Percentiles rank a stretch among this genome's conserved stretches.
Conservation (phyloP, 2,113 vertebrate genomes). For the Melanerpes aurifrons region DNA sequence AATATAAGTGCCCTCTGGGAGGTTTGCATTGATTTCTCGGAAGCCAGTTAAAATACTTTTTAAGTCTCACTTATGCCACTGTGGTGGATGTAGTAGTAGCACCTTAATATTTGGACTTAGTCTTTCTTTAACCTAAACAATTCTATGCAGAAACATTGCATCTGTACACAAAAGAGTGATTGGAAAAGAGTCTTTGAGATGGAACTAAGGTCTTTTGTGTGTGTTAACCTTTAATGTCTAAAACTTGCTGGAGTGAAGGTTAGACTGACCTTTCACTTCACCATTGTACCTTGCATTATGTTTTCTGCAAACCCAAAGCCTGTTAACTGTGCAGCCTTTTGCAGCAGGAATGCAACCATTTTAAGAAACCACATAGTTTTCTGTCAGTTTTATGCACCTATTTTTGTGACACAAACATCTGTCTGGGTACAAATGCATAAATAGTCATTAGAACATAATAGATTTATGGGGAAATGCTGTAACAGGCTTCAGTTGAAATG, state of each 20-base stretch:
- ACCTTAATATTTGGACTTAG: accelerated
- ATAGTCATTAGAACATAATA: not conserved
- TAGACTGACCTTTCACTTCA: constrained; percentile 26
- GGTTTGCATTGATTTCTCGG: not conserved
- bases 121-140: not conserved
- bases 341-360: not conserved
- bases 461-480: not conserved
- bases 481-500: not conserved
- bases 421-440: not conserved
- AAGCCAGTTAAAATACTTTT: not conserved
- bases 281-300: not conserved
- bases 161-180: not conserved
- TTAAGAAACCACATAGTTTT: not conserved
- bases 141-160: not conserved
- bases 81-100: accelerated
- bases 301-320: not conserved
- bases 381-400: not conserved
- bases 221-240: constrained; percentile 21
- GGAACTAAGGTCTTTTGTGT: not conserved
- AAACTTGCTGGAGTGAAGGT: constrained; percentile 26
- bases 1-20: not conserved
- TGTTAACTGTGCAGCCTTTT: not conserved
- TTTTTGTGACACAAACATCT: not conserved
- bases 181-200: not conserved
- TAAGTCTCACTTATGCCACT: not conserved